phyloP scores from a whole-genome alignment of 2,888 invertebrate species.

The Pristionchus japonicus region DNA sequence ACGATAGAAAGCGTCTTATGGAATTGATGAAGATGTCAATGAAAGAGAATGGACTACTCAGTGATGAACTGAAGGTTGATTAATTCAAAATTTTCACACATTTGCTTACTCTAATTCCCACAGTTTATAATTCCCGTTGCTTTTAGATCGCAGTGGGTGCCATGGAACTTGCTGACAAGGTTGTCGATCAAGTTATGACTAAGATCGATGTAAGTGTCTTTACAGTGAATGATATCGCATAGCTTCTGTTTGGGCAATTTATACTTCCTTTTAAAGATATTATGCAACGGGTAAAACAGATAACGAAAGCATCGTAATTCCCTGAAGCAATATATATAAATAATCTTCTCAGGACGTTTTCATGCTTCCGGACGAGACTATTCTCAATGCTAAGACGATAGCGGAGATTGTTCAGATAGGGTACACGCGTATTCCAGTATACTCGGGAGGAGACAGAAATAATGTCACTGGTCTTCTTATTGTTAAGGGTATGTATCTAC shows the following conservation, averaged over 20 bases:
- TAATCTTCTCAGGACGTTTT: conserved; percentile 83
- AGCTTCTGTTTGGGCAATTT: too few species aligned
- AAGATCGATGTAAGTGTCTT: conserved; percentile 81
- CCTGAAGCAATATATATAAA: not conserved
- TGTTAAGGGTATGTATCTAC: conserved; percentile 82
- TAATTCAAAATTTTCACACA: too few species aligned
- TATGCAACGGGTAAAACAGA: too few species aligned
- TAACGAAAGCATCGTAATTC: not conserved
- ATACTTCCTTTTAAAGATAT: too few species aligned
- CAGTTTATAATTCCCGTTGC: not conserved
- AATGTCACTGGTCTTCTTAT: conserved; percentile 81
- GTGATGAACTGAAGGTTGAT: conserved; percentile 70
- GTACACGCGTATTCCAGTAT: conserved; percentile 90
- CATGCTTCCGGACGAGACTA: conserved; percentile 91
- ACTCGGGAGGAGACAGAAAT: conserved; percentile 60
- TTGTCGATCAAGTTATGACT: conserved; percentile 96
- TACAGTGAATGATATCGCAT: not conserved
- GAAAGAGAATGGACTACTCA: conserved; percentile 55
- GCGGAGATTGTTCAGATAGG: conserved; percentile 90
- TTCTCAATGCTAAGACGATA: conserved; percentile 93
- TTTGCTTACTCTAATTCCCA: not conserved
- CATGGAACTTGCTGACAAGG: conserved; percentile 92
- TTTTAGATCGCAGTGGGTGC: conserved; percentile 82
- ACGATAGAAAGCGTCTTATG: conserved; percentile 94
- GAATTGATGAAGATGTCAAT: conserved; percentile 83